phyloP scores from a whole-genome alignment of 2,797 vertebrate genomes.

The Sebastes hubbsi region DNA sequence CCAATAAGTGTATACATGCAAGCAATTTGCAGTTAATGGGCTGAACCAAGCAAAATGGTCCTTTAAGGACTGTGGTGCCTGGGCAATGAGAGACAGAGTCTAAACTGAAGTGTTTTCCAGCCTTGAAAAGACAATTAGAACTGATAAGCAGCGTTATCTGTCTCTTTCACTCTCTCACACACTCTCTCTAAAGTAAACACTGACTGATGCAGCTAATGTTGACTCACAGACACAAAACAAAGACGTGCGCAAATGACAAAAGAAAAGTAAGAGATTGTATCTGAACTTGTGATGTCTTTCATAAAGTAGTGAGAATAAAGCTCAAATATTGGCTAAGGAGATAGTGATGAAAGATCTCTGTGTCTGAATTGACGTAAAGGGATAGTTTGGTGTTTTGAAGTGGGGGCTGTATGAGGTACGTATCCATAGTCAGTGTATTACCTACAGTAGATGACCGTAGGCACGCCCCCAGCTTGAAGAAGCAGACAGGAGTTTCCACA shows the following conservation, averaged over 20 bases:
- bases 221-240: not conserved
- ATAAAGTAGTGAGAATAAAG: not conserved
- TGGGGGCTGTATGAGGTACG: not conserved
- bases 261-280: not conserved
- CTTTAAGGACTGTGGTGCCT: constrained; percentile 2
- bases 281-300: not conserved
- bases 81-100: not conserved
- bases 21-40: constrained; percentile 1
- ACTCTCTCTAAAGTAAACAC: not conserved
- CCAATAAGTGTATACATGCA: not conserved
- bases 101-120: constrained; percentile 1
- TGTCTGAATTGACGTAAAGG: not conserved
- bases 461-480: too few relatives aligned
- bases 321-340: not conserved
- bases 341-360: not conserved
- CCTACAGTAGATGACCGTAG: too few relatives aligned
- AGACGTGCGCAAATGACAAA: not conserved
- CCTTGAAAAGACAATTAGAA: not conserved
- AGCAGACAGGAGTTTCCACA: too few relatives aligned
- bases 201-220: not conserved
- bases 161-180: not conserved
- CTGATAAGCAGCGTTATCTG: not conserved
- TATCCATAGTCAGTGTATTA: too few relatives aligned
- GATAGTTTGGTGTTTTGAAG: not conserved
- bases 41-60: constrained; percentile 1